These are phyloP conservation scores for Epinotia nisella DNA, from an alignment of 2,888 invertebrate species.

Conservation along the genomic window DNA sequence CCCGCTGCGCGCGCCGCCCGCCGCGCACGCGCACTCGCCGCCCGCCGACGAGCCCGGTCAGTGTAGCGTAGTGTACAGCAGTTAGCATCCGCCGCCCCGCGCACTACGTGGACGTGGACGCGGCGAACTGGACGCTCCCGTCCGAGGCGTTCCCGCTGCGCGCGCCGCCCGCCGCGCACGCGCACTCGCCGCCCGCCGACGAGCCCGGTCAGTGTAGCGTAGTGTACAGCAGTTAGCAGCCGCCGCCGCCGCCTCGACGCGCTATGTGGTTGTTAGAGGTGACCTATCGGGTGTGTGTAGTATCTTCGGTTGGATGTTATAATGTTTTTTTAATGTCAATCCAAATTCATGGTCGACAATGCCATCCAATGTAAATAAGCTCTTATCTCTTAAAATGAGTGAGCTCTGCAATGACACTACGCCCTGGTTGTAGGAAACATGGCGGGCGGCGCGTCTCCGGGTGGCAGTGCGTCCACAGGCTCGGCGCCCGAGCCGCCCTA, in stretches of 20 bases:
- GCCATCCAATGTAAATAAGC: too few species aligned
- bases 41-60: constrained; percentile 47
- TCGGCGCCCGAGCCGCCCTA: constrained; percentile 43
- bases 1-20: constrained; percentile 86
- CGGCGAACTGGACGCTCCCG: constrained; percentile 90
- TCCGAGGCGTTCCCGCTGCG: constrained; percentile 93
- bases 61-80: too few species aligned
- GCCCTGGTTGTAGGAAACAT: constrained; percentile 3
- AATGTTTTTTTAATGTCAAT: too few species aligned
- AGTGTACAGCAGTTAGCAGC: constrained; percentile 47
- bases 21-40: constrained; percentile 51
- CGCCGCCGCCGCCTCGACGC: constrained; percentile 79
- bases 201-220: constrained; percentile 41
- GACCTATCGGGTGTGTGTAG: too few species aligned
- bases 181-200: constrained; percentile 47
- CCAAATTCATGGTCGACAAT: too few species aligned
- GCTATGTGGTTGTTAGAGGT: constrained; percentile 19
- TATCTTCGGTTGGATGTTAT: too few species aligned
- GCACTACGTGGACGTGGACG: constrained; percentile 80
- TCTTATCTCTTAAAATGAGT: too few species aligned
- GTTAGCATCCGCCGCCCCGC: constrained; percentile 80
- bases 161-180: constrained; percentile 63
- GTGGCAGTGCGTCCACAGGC: constrained; percentile 48
- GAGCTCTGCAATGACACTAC: too few species aligned
- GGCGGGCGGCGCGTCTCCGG: constrained; percentile 52